Percentiles rank a stretch among this genome's conserved stretches.
These are phyloP conservation scores for Papio anubis DNA, from an alignment of 2,113 vertebrate genomes.

Conservation along the genomic window DNA sequence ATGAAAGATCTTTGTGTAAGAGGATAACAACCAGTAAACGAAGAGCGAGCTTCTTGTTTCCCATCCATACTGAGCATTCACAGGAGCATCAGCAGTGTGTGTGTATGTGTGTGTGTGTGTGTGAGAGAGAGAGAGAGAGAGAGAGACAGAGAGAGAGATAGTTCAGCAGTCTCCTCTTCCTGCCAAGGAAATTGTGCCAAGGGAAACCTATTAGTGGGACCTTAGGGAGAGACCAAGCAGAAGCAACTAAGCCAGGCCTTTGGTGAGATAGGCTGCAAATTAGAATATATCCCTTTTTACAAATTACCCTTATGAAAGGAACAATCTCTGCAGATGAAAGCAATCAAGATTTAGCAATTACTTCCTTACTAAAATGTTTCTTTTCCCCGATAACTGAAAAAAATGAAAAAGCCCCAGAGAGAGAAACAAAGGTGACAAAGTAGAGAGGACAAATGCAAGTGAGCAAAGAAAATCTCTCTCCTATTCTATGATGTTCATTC, in stretches of 20 bases:
- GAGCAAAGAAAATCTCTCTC: background rate
- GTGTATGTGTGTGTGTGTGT: too few species aligned
- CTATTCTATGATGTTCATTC: background rate
- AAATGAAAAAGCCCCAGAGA: background rate
- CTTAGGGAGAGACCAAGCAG: background rate
- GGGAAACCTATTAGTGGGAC: background rate
- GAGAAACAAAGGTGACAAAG: background rate
- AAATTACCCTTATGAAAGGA: background rate
- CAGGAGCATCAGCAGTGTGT: background rate
- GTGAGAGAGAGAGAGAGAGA: too few species aligned
- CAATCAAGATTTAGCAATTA: background rate
- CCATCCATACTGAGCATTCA: background rate
- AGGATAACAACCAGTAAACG: background rate
- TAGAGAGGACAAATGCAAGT: background rate
- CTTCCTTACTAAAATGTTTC: background rate
- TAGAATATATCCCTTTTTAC: background rate
- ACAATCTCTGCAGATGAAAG: background rate
- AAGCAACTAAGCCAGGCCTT: background rate
- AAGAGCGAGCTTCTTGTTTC: background rate
- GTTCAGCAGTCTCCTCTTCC: background rate
- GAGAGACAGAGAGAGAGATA: too few species aligned
- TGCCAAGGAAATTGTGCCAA: background rate
- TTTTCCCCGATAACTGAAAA: background rate
- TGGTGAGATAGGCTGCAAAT: background rate
- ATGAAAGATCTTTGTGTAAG: background rate